Evolutionary conservation across 2,797 vertebrate species (phyloP).

Genomic region (Muscicapa comitata): DNA sequence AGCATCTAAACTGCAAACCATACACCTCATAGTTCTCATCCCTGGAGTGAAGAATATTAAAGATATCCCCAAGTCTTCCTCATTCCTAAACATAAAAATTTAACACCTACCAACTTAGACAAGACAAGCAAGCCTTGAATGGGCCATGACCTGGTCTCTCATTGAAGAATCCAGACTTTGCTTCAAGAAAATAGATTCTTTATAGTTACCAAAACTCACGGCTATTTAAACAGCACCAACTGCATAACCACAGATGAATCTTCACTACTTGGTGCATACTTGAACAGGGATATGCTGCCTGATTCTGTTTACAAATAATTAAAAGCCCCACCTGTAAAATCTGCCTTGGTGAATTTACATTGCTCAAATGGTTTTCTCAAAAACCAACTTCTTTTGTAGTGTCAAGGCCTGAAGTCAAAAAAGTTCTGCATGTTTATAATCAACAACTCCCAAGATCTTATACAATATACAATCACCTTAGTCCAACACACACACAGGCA

Average conservation of each 20-base stretch:
- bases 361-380: neutral
- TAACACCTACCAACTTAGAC: neutral
- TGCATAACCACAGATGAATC: neutral
- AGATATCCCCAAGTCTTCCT: neutral
- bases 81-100: neutral
- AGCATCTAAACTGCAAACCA: neutral
- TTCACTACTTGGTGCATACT: neutral
- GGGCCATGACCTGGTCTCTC: neutral
- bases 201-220: neutral
- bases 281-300: neutral
- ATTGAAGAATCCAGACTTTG: neutral
- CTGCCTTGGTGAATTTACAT: neutral
- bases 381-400: slow-evolving; percentile 18
- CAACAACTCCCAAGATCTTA: neutral
- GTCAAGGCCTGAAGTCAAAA: neutral
- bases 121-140: neutral
- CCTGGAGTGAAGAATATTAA: neutral
- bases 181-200: neutral
- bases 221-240: neutral
- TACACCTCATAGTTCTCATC: neutral
- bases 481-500: slow-evolving; percentile 4
- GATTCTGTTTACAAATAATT: slow-evolving; percentile 41
- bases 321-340: slow-evolving; percentile 39
- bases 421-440: neutral
- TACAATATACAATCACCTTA: neutral